Percentiles rank a stretch among this genome's conserved stretches.
Evolutionary conservation across 2,113 vertebrate genomes (phyloP).

Genomic region (Podocnemis expansa): DNA sequence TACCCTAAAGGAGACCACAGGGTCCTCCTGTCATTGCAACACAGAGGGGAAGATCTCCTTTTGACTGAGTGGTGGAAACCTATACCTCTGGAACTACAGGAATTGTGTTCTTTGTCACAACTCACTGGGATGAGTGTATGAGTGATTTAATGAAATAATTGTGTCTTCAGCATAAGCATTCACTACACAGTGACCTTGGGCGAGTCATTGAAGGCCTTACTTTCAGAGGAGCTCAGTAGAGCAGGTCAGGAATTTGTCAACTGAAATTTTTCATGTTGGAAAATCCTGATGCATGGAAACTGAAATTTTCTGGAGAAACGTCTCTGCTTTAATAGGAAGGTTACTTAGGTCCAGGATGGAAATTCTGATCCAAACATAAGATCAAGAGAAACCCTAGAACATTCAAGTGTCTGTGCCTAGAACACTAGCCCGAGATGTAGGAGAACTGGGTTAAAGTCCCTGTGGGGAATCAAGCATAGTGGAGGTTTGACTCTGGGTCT

Average conservation of each 20-base stretch:
- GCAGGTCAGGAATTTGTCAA: neutral
- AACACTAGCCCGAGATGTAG: neutral
- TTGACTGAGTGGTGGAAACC: neutral
- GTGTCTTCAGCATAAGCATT: slow-evolving; percentile 22
- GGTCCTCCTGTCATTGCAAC: neutral
- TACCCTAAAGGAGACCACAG: neutral
- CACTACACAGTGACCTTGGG: neutral
- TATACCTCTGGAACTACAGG: neutral
- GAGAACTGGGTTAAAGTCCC: neutral
- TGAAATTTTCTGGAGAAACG: neutral
- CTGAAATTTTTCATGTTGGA: neutral
- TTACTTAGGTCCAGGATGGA: neutral
- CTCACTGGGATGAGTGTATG: neutral
- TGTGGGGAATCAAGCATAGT: neutral
- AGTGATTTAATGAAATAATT: slow-evolving; percentile 42
- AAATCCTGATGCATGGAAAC: neutral
- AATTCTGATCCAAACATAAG: neutral
- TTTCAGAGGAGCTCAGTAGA: neutral
- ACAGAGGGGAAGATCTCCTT: neutral
- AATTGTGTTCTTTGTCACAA: neutral
- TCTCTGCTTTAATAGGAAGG: neutral
- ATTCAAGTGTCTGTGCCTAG: neutral
- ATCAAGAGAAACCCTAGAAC: neutral
- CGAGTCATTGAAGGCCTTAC: neutral
- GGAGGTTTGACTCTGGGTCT: neutral